Percentiles rank a stretch among this genome's conserved stretches.
phyloP scores from a whole-genome alignment of 2,113 vertebrate genomes.

The Dolichallabes microphthalmus region DNA sequence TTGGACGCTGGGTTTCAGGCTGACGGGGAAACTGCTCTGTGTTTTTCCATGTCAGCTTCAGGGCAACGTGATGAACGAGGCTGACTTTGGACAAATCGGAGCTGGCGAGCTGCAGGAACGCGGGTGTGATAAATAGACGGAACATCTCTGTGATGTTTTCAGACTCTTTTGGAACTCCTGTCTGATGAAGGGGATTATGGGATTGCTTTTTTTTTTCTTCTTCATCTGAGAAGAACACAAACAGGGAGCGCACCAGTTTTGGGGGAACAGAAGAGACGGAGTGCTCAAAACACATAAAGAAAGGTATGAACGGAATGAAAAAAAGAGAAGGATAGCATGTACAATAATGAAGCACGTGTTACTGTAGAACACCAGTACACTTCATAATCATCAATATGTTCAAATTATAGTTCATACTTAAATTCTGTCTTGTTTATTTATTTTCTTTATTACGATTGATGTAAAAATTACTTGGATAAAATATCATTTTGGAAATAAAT shows the following conservation, averaged over 20 bases:
- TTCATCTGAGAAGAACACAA: background rate
- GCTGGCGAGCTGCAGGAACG: conserved; percentile 11
- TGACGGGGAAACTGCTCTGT: conserved; percentile 12
- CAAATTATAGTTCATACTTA: background rate
- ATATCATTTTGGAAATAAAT: background rate
- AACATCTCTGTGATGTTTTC: background rate
- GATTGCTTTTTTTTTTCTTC: background rate
- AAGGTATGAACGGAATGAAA: background rate
- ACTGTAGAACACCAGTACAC: background rate
- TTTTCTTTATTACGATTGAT: background rate
- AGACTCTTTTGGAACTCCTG: background rate
- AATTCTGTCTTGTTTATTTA: background rate
- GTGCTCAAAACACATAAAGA: background rate
- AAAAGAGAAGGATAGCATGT: background rate
- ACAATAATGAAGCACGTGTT: background rate
- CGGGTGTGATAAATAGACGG: background rate
- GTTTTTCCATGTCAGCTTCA: conserved; percentile 22
- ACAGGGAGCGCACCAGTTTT: background rate
- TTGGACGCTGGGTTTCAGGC: conserved; percentile 10
- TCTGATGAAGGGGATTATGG: conserved; percentile 4
- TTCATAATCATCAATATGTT: background rate
- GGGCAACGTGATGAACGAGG: background rate
- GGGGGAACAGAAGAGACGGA: background rate
- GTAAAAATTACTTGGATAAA: background rate
- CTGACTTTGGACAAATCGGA: conserved; percentile 4